Evolutionary conservation across 2,888 invertebrate genomes (phyloP).

Genomic region (Eutolmus rufibarbis): DNA sequence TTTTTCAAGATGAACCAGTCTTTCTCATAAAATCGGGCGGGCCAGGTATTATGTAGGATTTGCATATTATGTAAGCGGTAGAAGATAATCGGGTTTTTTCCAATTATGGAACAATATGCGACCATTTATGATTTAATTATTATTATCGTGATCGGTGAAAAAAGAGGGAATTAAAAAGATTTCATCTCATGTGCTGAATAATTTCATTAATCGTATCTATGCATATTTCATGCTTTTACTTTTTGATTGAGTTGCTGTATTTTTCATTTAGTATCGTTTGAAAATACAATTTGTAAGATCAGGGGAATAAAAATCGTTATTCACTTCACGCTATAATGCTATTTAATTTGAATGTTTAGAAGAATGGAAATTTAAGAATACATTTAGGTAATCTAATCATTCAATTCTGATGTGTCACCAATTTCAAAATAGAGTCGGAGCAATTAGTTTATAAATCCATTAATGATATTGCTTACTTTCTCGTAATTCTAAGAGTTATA

Average conservation of each 20-base stretch:
- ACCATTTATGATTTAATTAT: not conserved
- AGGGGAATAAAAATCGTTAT: not conserved
- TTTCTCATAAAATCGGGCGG: not conserved
- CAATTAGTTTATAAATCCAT: too few relatives aligned
- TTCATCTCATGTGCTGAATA: not conserved
- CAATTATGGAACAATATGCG: not conserved
- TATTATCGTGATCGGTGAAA: not conserved
- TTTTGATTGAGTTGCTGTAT: not conserved
- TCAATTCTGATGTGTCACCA: too few relatives aligned
- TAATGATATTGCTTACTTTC: too few relatives aligned
- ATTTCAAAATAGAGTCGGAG: too few relatives aligned
- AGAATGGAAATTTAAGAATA: not conserved
- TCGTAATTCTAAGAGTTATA: too few relatives aligned
- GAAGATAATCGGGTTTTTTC: not conserved
- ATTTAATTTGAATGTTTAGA: not conserved
- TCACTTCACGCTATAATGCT: not conserved
- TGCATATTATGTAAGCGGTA: not conserved
- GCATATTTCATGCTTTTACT: not conserved
- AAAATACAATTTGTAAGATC: not conserved
- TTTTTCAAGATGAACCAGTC: not conserved
- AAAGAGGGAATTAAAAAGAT: not conserved
- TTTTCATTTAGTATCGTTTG: not conserved
- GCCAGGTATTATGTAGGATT: not conserved
- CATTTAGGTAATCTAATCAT: too few relatives aligned
- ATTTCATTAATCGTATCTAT: not conserved